A percentile compares a stretch with the other conserved stretches of the same genome.
Conservation (phyloP, 1,140 invertebrate species). For the Trissolcus basalis region DNA sequence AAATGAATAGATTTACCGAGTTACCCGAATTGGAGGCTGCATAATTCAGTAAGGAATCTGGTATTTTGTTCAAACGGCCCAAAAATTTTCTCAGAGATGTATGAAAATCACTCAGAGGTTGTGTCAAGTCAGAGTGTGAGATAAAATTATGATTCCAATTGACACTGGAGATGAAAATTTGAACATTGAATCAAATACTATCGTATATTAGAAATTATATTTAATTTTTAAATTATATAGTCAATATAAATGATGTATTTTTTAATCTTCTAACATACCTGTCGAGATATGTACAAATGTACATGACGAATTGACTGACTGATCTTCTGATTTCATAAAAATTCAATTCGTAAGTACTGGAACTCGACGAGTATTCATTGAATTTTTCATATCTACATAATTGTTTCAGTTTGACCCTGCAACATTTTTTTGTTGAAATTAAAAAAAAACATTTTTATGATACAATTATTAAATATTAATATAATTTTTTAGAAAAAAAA, state of each 20-base stretch:
- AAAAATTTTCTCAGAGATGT: slow-evolving; percentile 62
- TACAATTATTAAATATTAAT: no score
- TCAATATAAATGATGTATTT: slow-evolving; percentile 8
- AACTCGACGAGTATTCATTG: slow-evolving; percentile 39
- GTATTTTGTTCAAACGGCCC: slow-evolving; percentile 62
- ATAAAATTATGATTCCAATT: slow-evolving; percentile 59
- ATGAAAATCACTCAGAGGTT: slow-evolving; percentile 63
- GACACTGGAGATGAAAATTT: slow-evolving; percentile 57
- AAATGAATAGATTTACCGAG: slow-evolving; percentile 60
- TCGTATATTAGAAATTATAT: no score
- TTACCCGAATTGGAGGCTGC: slow-evolving; percentile 70
- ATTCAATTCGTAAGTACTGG: slow-evolving; percentile 54
- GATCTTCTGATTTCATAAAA: slow-evolving; percentile 63
- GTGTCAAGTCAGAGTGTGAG: slow-evolving; percentile 59
- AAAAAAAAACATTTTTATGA: no score
- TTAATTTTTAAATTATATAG: no score
- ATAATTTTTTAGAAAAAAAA: no score
- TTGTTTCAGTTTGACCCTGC: slow-evolving; percentile 62
- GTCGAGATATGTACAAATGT: slow-evolving; percentile 64
- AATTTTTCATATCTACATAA: slow-evolving; percentile 64
- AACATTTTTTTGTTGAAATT: no score
- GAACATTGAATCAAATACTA: neutral
- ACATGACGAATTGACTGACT: slow-evolving; percentile 66
- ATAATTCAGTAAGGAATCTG: slow-evolving; percentile 70
- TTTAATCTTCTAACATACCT: slow-evolving; percentile 62